Evolutionary conservation across 2,113 vertebrate species (phyloP).

Genomic region (Silurus glanis): DNA sequence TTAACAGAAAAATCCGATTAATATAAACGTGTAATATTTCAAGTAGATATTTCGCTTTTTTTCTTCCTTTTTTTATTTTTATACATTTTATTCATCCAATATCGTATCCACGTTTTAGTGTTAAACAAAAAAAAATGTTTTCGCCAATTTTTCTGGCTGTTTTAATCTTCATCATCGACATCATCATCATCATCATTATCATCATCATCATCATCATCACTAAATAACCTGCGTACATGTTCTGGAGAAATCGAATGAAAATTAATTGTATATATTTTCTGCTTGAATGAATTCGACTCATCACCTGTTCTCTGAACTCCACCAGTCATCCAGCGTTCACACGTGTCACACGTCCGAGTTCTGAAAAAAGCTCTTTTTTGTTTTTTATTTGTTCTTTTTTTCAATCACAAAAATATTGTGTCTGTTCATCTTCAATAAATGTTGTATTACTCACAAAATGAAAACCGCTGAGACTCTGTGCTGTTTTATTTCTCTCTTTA

Average conservation of each 20-base stretch:
- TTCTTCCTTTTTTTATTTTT: not conserved
- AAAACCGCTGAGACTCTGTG: conserved; percentile 18
- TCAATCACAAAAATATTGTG: conserved; percentile 15
- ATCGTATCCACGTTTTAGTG: not conserved
- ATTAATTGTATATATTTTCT: conserved; percentile 48
- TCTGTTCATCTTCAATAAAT: conserved; percentile 57
- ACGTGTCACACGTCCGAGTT: conserved; percentile 28
- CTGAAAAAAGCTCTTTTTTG: not conserved
- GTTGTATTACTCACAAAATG: conserved; percentile 51
- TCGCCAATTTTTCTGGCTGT: not conserved
- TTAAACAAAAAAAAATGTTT: not conserved
- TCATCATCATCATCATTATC: not conserved
- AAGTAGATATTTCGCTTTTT: not conserved
- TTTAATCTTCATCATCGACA: not conserved
- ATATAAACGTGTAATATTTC: not conserved
- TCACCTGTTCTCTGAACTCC: conserved; percentile 27
- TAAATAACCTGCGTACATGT: conserved; percentile 13
- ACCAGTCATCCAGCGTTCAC: too few species aligned
- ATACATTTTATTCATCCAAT: not conserved
- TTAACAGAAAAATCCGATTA: not conserved
- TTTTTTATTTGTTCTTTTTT: not conserved
- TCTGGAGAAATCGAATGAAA: not conserved
- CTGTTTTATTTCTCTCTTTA: conserved; percentile 19
- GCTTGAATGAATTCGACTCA: conserved; percentile 39
- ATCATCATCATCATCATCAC: not conserved